Conservation (phyloP, 2,797 vertebrate genomes). For the Alectoris magna region DNA sequence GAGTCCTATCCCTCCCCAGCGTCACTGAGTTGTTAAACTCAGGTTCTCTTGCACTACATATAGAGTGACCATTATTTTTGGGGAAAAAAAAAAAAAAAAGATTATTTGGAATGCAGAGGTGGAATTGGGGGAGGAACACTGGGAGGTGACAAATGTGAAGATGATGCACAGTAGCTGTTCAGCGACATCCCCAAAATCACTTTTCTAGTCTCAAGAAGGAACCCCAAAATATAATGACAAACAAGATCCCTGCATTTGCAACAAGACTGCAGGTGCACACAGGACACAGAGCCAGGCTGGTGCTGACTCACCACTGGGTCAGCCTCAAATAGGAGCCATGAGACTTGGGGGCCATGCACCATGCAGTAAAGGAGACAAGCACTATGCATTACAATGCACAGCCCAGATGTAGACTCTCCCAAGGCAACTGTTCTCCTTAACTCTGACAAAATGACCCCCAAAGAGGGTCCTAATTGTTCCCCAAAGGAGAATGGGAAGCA, state of each 20-base stretch:
- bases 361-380: neutral
- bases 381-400: neutral
- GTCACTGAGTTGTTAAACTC: neutral
- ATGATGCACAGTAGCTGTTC: neutral
- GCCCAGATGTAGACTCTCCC: neutral
- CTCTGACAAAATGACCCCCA: neutral
- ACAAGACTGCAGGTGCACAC: neutral
- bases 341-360: neutral
- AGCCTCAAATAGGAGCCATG: neutral
- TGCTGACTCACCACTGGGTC: neutral
- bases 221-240: neutral
- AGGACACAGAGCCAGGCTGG: neutral
- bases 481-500: neutral
- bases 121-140: neutral
- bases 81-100: neutral
- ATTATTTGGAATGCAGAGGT: neutral
- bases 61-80: neutral
- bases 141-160: accelerated
- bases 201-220: neutral
- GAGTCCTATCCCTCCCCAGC: neutral
- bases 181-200: neutral
- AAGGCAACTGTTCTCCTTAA: neutral
- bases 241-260: too few species aligned
- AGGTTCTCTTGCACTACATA: neutral
- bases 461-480: neutral